Conservation (phyloP, 2,113 vertebrate species). For the Glareola pratincola region DNA sequence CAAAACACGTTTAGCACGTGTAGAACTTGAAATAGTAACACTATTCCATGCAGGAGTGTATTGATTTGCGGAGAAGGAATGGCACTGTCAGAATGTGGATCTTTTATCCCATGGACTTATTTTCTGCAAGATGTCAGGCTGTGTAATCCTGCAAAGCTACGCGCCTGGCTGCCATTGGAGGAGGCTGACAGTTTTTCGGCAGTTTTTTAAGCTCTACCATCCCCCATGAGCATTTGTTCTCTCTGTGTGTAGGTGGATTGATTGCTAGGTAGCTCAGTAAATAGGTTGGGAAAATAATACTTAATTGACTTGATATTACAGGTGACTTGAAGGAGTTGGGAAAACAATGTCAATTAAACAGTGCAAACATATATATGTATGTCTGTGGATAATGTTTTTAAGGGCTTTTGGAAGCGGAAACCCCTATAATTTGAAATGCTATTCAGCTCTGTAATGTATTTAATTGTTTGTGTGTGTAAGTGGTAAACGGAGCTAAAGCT, state of each 20-base stretch:
- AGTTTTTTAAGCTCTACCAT: conserved; percentile 46
- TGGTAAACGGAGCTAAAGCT: neutral
- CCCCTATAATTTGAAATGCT: conserved; percentile 25
- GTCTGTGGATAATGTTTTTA: conserved; percentile 23
- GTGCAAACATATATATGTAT: conserved; percentile 3
- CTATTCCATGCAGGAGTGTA: neutral
- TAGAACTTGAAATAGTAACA: neutral
- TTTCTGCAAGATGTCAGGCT: conserved; percentile 63
- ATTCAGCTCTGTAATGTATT: neutral
- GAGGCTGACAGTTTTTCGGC: conserved; percentile 51
- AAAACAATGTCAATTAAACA: conserved; percentile 70
- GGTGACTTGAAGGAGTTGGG: conserved; percentile 66
- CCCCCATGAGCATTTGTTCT: conserved; percentile 44
- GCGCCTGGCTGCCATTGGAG: conserved; percentile 51
- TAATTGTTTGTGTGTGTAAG: conserved; percentile 42
- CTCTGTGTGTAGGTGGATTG: conserved; percentile 61
- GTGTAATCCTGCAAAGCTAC: conserved; percentile 64
- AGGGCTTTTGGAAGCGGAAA: conserved; percentile 43
- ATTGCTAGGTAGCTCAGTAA: conserved; percentile 70
- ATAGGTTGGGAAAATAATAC: conserved; percentile 71
- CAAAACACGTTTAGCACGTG: neutral
- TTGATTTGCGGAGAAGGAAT: conserved; percentile 38
- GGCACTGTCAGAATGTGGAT: conserved; percentile 36
- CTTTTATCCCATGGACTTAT: conserved; percentile 62
- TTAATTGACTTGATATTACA: conserved; percentile 72